Evolutionary conservation across 2,888 invertebrate genomes (phyloP), one percentile per base, ranked within the genome.

Genomic region (Zygaena filipendulae): DNA sequence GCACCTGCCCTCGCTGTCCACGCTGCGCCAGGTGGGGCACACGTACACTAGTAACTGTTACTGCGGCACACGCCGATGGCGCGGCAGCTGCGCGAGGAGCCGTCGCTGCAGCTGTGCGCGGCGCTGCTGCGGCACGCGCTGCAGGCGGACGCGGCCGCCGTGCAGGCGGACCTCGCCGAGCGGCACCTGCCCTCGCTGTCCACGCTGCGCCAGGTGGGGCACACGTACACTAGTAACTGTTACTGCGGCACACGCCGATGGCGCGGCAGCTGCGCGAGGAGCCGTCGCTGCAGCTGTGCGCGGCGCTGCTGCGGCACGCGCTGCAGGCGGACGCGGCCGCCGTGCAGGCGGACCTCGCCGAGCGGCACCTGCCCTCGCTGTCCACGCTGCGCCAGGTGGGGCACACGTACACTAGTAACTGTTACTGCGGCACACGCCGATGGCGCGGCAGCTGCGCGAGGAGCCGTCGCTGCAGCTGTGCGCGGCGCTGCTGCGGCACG

Each of bases 391-490:
- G 95, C 59, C 95, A 95, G 84, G 91, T 90, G n/a, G n/a, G n/a
- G n/a, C n/a, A n/a, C n/a, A n/a, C n/a, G n/a, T n/a, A n/a, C n/a
- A n/a, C n/a, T n/a, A n/a, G n/a, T n/a, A n/a, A n/a, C n/a, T n/a
- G n/a, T n/a, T n/a, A n/a, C n/a, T n/a, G 21, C 91, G 92, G 40
- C 84, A 93, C 51, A 94, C 95, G 13, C 88, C 92, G 13, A 79
- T 97, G 52, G 91, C 94, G 1, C 90, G 90, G 70, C 95, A 95
- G 12, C 74, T 97, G 13, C 94, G 95, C 61, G 95, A 95, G 67
- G 97, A 97, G 77, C 96, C 97, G 1, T 95, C 96, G 26, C 92
- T 96, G 59, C 96, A 97, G 62, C 82, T 97, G 40, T 92, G 95
- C 60, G 90, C 88, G 11, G 93, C 95, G 42, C 82, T 97, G 54